Evolutionary conservation across 2,797 vertebrate genomes (phyloP), one percentile per base, ranked within the genome.

Genomic region (Lacerta agilis): DNA sequence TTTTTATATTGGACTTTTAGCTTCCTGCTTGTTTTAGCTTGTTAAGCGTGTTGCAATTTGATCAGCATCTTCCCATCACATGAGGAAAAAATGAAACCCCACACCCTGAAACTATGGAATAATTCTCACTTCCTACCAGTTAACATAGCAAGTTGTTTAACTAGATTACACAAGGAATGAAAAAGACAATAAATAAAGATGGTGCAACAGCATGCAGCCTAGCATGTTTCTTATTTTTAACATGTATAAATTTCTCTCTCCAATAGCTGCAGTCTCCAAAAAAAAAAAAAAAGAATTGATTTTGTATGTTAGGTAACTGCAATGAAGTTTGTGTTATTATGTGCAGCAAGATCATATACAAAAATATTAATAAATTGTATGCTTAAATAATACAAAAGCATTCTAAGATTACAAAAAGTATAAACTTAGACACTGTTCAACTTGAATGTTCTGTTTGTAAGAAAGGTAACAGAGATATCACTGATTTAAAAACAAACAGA

Each of bases 31-130:
- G 61, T 49, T 77, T 61, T 36, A 43, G 25, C 72, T 29, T 38
- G 61, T 45, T 66, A 6, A 38, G 3, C 25, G 29, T 66, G 38
- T 58, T 55, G 77, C 27, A 75, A 49, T 77, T 36, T 82, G 71
- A 82, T 87, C 58, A 78, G n/a, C 33, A 77, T 67, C 5, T 45
- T 55, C 7, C 69, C 64, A 49, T n/a, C 2, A 9, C 33, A 41
- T 2, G 9, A 38, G 36, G 23, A 61, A 6, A 0, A 67, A 73
- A n/a, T 80, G 69, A 49, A 89, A 89, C 33, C 45, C 49, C 79
- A 73, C 86, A 33, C 79, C 58, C 83, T 67, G 83, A 89, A 81
- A 85, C 43, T 72, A 81, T 25, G 27, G 27, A 64, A 49, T 9
- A 20, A 64, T 73, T 72, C 23, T 36, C 23, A 29, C 20, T 81